Evolutionary conservation across 1,140 invertebrate genomes (phyloP).

Genomic region (Philotrypesis tridentata): DNA sequence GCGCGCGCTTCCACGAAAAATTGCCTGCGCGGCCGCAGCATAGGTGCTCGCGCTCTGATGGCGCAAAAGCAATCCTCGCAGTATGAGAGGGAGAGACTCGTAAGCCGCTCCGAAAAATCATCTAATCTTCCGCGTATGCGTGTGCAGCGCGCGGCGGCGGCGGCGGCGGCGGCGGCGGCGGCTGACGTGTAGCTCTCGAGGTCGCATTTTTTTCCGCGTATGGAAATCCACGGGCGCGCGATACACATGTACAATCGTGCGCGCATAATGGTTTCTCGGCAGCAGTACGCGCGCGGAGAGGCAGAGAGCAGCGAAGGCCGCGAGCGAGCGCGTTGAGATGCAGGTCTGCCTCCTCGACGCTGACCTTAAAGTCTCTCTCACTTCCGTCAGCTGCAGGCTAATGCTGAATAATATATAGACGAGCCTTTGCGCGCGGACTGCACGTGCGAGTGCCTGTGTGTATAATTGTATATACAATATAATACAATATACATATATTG

Average conservation of each 20-base stretch:
- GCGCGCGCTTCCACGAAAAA: constrained; percentile 16
- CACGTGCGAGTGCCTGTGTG: too few species aligned
- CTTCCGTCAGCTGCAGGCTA: constrained; percentile 61
- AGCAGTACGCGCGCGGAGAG: not conserved
- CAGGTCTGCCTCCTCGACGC: constrained; percentile 47
- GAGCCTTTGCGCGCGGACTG: constrained; percentile 8
- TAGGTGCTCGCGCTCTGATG: too few species aligned
- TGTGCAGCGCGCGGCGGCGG: too few species aligned
- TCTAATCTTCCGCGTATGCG: not conserved
- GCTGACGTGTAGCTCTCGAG: constrained; percentile 6
- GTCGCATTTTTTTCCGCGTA: constrained; percentile 42
- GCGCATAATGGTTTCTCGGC: constrained; percentile 37
- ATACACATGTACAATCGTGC: constrained; percentile 28
- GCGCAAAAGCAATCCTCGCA: not conserved
- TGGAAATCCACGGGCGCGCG: constrained; percentile 42
- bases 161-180: too few species aligned
- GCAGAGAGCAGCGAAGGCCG: constrained; percentile 40
- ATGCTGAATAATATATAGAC: constrained; percentile 53
- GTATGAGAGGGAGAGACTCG: too few species aligned
- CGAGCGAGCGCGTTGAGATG: constrained; percentile 53
- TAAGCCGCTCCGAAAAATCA: not conserved
- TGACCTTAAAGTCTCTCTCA: constrained; percentile 57
- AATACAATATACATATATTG: too few species aligned
- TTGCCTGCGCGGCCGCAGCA: not conserved
- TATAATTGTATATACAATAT: too few species aligned